Percentiles rank a stretch among this genome's conserved stretches.
These are phyloP conservation scores for Scaptomyza hsui DNA, from an alignment of 1,140 invertebrate species.

Conservation along the genomic window DNA sequence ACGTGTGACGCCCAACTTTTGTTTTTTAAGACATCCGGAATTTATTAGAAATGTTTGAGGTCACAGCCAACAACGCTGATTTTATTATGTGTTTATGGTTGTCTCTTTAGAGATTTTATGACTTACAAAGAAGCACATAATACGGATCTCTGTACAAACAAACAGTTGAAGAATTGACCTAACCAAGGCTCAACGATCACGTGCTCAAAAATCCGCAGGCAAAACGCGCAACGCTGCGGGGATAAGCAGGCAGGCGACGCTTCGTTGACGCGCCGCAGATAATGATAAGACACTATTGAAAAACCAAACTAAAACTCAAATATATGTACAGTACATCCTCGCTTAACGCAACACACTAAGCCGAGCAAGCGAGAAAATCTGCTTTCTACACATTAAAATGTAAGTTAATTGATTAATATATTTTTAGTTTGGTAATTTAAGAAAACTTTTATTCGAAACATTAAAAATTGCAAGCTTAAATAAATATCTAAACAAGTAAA, in stretches of 20 bases:
- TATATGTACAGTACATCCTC: neutral
- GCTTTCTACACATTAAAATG: too few relatives aligned
- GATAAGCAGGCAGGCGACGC: conserved; percentile 33
- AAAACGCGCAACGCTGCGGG: conserved; percentile 28
- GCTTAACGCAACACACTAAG: neutral
- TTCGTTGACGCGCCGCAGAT: conserved; percentile 1
- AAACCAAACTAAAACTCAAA: neutral
- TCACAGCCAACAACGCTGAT: neutral
- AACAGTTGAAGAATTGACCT: neutral
- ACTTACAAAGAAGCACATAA: conserved; percentile 51
- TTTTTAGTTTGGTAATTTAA: too few relatives aligned
- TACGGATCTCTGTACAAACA: conserved; percentile 4
- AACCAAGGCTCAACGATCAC: conserved; percentile 24
- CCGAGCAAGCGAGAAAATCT: neutral
- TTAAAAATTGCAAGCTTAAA: too few relatives aligned
- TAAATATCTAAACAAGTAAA: too few relatives aligned
- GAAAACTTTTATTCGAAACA: too few relatives aligned
- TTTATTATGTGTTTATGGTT: conserved; percentile 18
- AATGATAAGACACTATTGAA: conserved; percentile 55
- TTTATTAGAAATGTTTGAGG: neutral
- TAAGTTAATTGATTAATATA: too few relatives aligned
- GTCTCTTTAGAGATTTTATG: conserved; percentile 50
- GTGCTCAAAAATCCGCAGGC: conserved; percentile 50
- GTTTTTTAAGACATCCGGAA: neutral
- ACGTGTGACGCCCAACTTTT: neutral